Base-by-base conservation (phyloP, 2,113 vertebrate genomes). In the Tetraodon nigroviridis region DNA sequence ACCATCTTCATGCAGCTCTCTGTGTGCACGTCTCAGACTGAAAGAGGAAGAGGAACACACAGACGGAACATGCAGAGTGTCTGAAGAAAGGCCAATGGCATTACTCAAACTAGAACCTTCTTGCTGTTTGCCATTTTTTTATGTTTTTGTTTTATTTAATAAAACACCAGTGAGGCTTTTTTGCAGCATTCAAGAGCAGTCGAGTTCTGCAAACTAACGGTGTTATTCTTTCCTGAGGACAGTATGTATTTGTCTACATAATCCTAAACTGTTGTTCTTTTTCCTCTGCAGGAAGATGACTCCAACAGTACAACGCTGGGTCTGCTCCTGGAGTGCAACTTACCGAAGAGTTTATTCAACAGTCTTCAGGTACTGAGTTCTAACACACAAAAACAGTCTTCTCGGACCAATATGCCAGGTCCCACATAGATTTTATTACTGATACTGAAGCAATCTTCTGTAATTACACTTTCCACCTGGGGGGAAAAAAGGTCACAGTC, bases 321-420 rank as follows among this genome's bases (percentile, higher is more conserved):
- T 82, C 89, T 99, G 53, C 90, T 91, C 55, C 90, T 99, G 81
- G 93, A 96, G 82, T 94, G 92, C 91, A 93, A 89, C 90, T 89
- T 96, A 78, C 91, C 92, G 62, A 93, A 92, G 55, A 87, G 87
- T 50, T 82, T 90, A 18, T 89, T 91, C 61, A 92, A 87, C 75
- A 89, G 81, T 63, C 82, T 89, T 78, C 93, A 94, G 93, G 95
- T 98, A 92, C 15, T 27, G 10, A 24, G 2, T 3, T 61, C 32
- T 37, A 6, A 37, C 32, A 37, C 32, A 37, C 2, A 37, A 37
- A 37, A 37, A 37, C 13, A 8, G 29, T 52, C 41, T 45, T 24
- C 17, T 61, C 4, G 42, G 5, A 44, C 16, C 16, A 44, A 44
- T 44, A 44, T 16, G 5, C 15, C 12, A 16, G 13, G 14, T 44